Percentiles rank a stretch among this genome's conserved stretches.
Conservation (phyloP, 2,113 vertebrate genomes). For the Hipposideros armiger region DNA sequence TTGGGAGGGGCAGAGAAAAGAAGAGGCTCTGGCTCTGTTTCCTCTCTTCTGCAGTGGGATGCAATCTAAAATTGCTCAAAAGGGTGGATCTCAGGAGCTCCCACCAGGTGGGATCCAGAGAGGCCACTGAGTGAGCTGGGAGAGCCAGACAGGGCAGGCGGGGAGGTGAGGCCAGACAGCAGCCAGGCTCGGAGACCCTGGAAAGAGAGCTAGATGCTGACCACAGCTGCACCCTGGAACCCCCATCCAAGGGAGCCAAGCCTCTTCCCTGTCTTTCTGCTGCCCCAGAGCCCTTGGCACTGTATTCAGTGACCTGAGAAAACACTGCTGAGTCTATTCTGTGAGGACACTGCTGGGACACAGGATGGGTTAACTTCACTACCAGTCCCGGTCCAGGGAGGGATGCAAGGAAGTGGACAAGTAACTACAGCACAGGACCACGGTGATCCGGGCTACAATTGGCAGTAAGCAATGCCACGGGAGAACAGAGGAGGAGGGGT, state of each 20-base stretch:
- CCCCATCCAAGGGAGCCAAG: background rate
- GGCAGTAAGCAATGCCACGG: background rate
- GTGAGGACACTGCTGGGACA: background rate
- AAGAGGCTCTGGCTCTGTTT: background rate
- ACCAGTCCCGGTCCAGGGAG: background rate
- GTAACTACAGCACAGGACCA: too few species aligned
- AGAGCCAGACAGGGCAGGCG: background rate
- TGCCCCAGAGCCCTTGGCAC: background rate
- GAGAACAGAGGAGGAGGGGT: background rate
- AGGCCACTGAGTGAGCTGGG: background rate
- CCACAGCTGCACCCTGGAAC: rapidly evolving
- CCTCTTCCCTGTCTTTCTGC: background rate
- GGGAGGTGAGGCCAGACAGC: background rate
- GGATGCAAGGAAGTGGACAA: background rate
- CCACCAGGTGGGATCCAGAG: background rate
- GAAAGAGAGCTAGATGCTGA: background rate
- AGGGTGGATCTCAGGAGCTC: background rate
- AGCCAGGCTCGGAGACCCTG: rapidly evolving
- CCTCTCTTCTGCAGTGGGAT: background rate
- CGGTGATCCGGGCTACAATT: background rate
- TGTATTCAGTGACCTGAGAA: background rate
- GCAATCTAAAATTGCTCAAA: background rate
- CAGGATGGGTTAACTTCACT: background rate
- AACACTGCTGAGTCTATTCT: background rate
- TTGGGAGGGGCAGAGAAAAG: background rate